Evolutionary conservation across 2,797 vertebrate species (phyloP).

Genomic region (Scyliorhinus canicula): DNA sequence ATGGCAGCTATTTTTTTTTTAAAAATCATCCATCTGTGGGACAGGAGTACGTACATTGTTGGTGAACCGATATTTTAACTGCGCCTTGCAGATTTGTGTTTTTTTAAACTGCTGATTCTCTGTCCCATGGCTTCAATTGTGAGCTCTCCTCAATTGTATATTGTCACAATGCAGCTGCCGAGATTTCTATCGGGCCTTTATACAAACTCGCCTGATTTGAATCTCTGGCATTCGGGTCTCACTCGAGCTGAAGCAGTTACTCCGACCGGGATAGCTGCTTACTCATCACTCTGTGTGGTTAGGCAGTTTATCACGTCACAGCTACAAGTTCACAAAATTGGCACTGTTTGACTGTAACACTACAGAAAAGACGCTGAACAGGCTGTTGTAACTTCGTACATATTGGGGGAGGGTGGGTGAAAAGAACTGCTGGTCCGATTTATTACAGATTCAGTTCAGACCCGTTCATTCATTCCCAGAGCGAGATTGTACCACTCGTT

Average conservation of each 20-base stretch:
- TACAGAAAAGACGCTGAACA: neutral
- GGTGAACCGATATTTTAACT: neutral
- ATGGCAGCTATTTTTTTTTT: neutral
- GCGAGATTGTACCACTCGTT: neutral
- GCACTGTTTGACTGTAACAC: neutral
- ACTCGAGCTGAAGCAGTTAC: neutral
- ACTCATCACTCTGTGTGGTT: neutral
- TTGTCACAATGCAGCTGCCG: neutral
- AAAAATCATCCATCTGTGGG: neutral
- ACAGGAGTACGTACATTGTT: neutral
- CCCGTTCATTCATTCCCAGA: neutral
- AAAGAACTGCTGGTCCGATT: neutral
- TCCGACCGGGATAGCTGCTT: neutral
- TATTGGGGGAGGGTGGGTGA: no score
- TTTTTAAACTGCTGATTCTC: neutral
- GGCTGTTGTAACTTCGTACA: neutral
- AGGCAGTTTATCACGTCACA: neutral
- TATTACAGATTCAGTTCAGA: neutral
- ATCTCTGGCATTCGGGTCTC: neutral
- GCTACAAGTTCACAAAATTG: neutral
- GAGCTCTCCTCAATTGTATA: neutral
- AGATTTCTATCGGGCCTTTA: neutral
- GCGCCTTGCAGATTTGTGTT: neutral
- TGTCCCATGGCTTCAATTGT: neutral
- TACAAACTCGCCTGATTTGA: neutral